Conservation (phyloP, 2,113 vertebrate genomes). For the Percina caprodes region DNA sequence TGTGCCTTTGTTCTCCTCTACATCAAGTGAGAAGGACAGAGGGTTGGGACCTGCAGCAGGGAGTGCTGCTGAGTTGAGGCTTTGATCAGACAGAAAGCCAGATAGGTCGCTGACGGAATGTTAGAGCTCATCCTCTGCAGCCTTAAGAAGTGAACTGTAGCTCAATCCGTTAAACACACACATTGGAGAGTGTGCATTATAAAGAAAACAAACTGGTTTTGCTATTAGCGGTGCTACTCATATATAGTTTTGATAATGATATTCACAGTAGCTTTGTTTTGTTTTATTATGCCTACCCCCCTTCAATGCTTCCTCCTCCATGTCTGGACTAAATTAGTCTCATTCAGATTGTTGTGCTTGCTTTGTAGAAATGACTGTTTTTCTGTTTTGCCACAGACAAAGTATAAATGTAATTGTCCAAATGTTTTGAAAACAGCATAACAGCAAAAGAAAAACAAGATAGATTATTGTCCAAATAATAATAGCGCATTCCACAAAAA, state of each 20-base stretch:
- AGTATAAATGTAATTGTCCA: slow-evolving; percentile 1
- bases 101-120: slow-evolving; percentile 72
- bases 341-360: neutral
- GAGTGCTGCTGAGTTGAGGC: slow-evolving; percentile 66
- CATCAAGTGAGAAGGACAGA: slow-evolving; percentile 66
- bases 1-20: slow-evolving; percentile 74
- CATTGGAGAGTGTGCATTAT: slow-evolving; percentile 12
- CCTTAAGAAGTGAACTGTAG: slow-evolving; percentile 65
- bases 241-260: slow-evolving; percentile 11
- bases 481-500: neutral
- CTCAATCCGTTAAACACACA: slow-evolving; percentile 68
- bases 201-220: slow-evolving; percentile 32
- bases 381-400: slow-evolving; percentile 5
- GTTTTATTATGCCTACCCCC: slow-evolving; percentile 11
- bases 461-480: neutral
- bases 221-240: neutral
- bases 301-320: neutral
- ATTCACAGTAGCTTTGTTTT: slow-evolving; percentile 5
- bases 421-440: slow-evolving; percentile 13
- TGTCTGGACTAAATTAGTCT: neutral
- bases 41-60: slow-evolving; percentile 73
- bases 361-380: slow-evolving; percentile 6
- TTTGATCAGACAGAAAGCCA: slow-evolving; percentile 77
- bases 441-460: neutral
- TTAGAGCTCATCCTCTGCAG: slow-evolving; percentile 65